Conservation (phyloP, 2,113 vertebrate species). For the Misgurnus anguillicaudatus region DNA sequence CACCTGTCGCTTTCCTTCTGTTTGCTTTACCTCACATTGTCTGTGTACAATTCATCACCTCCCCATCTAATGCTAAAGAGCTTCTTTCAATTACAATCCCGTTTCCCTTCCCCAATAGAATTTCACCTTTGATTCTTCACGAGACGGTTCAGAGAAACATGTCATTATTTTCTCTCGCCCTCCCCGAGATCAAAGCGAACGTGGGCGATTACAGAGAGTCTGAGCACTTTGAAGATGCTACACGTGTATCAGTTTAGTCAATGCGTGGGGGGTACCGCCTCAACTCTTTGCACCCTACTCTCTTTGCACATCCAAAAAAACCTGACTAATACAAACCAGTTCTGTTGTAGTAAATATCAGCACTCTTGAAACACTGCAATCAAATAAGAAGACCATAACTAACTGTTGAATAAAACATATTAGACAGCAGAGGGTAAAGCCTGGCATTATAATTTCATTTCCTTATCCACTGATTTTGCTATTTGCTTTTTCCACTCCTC, state of each 20-base stretch:
- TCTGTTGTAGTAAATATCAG: too few relatives aligned
- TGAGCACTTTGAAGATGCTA: slow-evolving; percentile 70
- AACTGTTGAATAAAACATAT: slow-evolving; percentile 6
- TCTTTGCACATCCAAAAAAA: background rate
- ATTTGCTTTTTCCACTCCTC: slow-evolving; percentile 28
- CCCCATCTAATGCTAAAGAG: slow-evolving; percentile 38
- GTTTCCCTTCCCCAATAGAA: slow-evolving; percentile 63
- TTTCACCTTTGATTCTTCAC: slow-evolving; percentile 68
- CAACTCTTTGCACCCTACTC: background rate
- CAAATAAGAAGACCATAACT: too few relatives aligned
- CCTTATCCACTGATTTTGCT: slow-evolving; percentile 39
- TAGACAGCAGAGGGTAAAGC: background rate
- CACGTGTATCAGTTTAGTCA: slow-evolving; percentile 64
- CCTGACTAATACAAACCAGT: background rate
- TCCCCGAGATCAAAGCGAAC: slow-evolving; percentile 73
- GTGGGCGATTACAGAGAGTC: slow-evolving; percentile 72
- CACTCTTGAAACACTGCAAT: too few relatives aligned
- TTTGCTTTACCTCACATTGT: slow-evolving; percentile 65
- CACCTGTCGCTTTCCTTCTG: slow-evolving; percentile 4
- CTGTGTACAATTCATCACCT: slow-evolving; percentile 46
- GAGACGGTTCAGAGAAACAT: slow-evolving; percentile 70
- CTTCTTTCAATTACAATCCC: slow-evolving; percentile 65
- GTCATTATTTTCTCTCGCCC: slow-evolving; percentile 74
- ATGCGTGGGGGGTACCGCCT: slow-evolving; percentile 6
- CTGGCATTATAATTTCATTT: slow-evolving; percentile 35